These are phyloP conservation scores for Mactromeris polynyma DNA, from an alignment of 2,888 invertebrate species.

Conservation along the genomic window DNA sequence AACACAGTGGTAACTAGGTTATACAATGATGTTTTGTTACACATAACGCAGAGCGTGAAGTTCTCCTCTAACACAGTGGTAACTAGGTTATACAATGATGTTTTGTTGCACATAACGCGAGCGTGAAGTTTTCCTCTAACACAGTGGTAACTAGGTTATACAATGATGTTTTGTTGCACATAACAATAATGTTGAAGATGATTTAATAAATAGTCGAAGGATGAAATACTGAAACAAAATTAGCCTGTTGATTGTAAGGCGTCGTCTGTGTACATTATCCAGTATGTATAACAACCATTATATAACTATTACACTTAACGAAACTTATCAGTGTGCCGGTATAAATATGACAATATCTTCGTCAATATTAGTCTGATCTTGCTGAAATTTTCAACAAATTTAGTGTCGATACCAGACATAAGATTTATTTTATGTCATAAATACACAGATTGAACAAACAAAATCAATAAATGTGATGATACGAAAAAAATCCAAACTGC, in stretches of 20 bases:
- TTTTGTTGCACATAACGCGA: neutral
- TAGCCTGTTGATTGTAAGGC: neutral
- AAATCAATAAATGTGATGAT: too few relatives aligned
- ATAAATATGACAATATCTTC: too few relatives aligned
- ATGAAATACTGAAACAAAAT: neutral
- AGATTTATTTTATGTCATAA: too few relatives aligned
- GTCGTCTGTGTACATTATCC: neutral
- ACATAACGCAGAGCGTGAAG: neutral
- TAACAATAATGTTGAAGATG: constrained; percentile 2
- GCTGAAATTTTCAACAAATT: too few relatives aligned
- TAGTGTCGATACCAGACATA: too few relatives aligned
- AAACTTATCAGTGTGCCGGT: neutral
- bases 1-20: neutral
- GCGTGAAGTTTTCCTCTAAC: neutral
- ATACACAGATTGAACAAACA: too few relatives aligned
- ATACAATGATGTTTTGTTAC: neutral
- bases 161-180: neutral
- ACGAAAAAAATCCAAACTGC: too few relatives aligned
- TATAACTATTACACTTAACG: neutral
- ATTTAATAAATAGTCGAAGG: constrained; percentile 13
- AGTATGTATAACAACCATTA: neutral
- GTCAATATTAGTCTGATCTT: too few relatives aligned
- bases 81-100: neutral
- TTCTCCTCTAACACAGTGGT: neutral
- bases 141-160: neutral